phyloP scores from a whole-genome alignment of 2,797 vertebrate species.

The Leucoraja ocellata region DNA sequence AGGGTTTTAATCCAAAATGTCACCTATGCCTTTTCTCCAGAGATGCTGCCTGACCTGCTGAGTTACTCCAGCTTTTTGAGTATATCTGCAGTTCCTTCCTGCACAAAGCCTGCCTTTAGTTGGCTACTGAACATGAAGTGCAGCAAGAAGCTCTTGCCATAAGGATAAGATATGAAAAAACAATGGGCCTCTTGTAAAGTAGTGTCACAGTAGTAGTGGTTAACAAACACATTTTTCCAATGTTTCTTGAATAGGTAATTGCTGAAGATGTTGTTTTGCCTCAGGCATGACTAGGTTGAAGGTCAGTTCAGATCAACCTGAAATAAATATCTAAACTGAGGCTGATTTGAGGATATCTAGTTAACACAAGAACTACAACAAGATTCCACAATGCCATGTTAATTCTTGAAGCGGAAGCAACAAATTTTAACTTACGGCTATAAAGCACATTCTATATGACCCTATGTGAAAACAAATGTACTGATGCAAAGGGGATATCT shows the following conservation, averaged over 20 bases:
- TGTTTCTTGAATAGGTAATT: background rate
- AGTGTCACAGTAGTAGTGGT: background rate
- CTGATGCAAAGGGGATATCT: background rate
- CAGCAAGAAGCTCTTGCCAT: background rate
- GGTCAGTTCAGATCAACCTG: slow-evolving; percentile 15
- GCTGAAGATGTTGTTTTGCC: slow-evolving; percentile 5
- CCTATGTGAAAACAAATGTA: background rate
- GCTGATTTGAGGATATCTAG: background rate
- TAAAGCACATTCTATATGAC: background rate
- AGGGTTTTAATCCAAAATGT: too few relatives aligned
- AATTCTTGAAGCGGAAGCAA: slow-evolving; percentile 3
- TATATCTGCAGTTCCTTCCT: too few relatives aligned
- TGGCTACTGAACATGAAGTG: background rate
- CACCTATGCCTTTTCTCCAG: too few relatives aligned
- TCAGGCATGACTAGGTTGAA: background rate
- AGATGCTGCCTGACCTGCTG: too few relatives aligned
- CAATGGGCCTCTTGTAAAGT: background rate
- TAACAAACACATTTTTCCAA: background rate
- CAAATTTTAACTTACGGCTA: background rate
- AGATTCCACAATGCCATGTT: background rate
- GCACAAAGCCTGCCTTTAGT: background rate
- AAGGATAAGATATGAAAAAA: background rate
- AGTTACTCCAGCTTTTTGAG: too few relatives aligned
- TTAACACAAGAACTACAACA: background rate
- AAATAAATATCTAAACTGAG: slow-evolving; percentile 12